A percentile compares a stretch with the other conserved stretches of the same genome.
Conservation (phyloP, 1,140 invertebrate genomes). For the Phortica variegata region DNA sequence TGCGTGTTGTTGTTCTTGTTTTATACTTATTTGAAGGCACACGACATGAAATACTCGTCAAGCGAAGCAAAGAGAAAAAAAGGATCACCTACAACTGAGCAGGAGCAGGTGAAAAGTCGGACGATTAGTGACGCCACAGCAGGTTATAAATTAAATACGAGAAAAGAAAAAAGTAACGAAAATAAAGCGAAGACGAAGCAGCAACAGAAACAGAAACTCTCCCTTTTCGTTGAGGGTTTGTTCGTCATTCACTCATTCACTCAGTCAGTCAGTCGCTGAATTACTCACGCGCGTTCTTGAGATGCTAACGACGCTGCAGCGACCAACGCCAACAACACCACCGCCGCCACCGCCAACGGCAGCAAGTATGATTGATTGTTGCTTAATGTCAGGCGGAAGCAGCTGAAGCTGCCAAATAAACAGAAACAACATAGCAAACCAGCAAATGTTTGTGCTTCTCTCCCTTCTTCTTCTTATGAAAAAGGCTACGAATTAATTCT, state of each 20-base stretch:
- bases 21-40: too few species aligned
- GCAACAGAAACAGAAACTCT: too few species aligned
- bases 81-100: slow-evolving; percentile 21
- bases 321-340: slow-evolving; percentile 31
- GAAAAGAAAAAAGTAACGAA: too few species aligned
- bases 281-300: slow-evolving; percentile 43
- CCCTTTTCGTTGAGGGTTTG: too few species aligned
- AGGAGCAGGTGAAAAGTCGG: slow-evolving; percentile 42
- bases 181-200: too few species aligned
- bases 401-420: slow-evolving; percentile 29
- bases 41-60: too few species aligned
- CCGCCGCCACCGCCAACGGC: slow-evolving; percentile 2
- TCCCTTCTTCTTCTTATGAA: too few species aligned
- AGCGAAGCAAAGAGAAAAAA: not conserved
- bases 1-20: too few species aligned
- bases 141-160: not conserved
- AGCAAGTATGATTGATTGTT: slow-evolving; percentile 46
- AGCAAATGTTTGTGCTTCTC: too few species aligned
- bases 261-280: slow-evolving; percentile 39
- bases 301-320: slow-evolving; percentile 10
- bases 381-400: slow-evolving; percentile 40
- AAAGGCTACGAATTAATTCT: too few species aligned
- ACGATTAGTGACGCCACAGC: slow-evolving; percentile 17
- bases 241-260: not conserved
- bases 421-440: too few species aligned